Evolutionary conservation across 2,113 vertebrate species (phyloP).

Genomic region (Rattus norvegicus): DNA sequence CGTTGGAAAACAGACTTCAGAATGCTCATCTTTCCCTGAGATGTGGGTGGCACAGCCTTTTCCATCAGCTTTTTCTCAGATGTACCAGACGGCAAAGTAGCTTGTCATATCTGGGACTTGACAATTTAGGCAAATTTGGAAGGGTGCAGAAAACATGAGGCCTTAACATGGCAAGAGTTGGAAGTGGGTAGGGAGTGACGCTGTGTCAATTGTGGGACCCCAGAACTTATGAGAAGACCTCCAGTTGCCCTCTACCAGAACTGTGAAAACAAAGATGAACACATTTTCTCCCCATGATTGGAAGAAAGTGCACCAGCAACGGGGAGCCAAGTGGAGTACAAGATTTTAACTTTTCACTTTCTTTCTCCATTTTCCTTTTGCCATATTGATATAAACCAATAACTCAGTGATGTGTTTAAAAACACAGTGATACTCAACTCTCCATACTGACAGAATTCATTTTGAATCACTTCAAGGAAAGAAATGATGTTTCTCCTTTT

Average conservation of each 20-base stretch:
- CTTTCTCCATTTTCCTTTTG: not conserved
- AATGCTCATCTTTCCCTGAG: not conserved
- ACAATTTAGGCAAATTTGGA: not conserved
- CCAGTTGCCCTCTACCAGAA: too few species aligned
- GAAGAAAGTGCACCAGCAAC: not conserved
- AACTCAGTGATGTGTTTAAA: not conserved
- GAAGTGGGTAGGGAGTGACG: not conserved
- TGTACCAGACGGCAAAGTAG: not conserved
- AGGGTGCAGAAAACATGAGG: not conserved
- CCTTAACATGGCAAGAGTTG: not conserved
- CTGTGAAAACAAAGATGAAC: not conserved
- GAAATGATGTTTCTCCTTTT: not conserved
- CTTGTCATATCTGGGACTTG: not conserved
- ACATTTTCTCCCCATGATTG: not conserved
- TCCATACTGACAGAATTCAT: not conserved
- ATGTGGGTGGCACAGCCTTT: not conserved
- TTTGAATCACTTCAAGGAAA: slow-evolving; percentile 24
- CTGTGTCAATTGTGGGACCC: not conserved
- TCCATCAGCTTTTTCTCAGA: not conserved
- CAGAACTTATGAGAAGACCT: not conserved
- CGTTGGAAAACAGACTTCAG: not conserved
- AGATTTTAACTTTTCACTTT: not conserved
- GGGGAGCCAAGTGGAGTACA: not conserved
- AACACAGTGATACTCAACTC: not conserved
- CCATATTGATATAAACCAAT: not conserved